Percentiles rank a stretch among this genome's conserved stretches.
Conservation (phyloP, 2,113 vertebrate genomes). For the Octodon degus region DNA sequence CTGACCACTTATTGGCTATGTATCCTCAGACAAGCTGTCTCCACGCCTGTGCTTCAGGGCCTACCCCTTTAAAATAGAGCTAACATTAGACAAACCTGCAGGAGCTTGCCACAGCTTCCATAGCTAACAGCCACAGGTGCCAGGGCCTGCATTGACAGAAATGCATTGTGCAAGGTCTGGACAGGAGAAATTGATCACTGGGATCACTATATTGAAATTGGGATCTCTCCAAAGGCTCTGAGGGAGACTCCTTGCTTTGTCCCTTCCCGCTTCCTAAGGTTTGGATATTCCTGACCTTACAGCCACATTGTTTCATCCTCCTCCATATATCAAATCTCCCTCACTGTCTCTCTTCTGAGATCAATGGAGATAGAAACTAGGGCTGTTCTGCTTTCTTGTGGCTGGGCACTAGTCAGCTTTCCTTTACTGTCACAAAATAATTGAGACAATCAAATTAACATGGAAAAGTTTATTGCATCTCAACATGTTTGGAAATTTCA, state of each 20-base stretch:
- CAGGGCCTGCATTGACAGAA: no score
- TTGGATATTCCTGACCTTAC: background rate
- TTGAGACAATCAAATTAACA: background rate
- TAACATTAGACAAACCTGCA: background rate
- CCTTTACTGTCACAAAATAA: background rate
- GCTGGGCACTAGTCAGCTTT: background rate
- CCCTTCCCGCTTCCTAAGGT: background rate
- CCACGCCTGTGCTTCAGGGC: background rate
- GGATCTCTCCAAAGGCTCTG: no score
- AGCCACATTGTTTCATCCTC: background rate
- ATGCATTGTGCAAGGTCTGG: background rate
- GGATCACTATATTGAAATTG: no score
- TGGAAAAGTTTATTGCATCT: no score
- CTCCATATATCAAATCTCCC: accelerated
- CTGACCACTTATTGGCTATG: background rate
- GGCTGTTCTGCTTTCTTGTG: background rate
- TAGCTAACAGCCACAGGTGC: no score
- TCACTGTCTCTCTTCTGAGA: background rate
- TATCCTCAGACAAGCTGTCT: background rate
- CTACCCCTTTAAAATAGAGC: background rate
- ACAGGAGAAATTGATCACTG: no score
- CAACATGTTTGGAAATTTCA: background rate
- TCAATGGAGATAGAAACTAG: background rate
- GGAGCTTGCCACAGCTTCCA: background rate
- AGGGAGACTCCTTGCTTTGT: accelerated